Conservation (phyloP, 2,888 invertebrate genomes). For the Acanthopleura granulata region DNA sequence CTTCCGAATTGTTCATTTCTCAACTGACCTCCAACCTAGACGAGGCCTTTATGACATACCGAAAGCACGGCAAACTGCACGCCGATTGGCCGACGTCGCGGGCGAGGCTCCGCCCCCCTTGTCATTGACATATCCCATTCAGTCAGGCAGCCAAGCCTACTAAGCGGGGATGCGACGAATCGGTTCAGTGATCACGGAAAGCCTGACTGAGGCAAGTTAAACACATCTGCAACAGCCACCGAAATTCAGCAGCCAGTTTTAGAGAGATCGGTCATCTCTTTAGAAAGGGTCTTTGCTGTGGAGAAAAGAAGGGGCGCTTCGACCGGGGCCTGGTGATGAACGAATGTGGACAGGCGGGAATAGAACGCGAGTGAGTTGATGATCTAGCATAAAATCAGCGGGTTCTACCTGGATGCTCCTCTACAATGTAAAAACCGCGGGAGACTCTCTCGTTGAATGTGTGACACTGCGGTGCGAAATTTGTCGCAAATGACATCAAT, state of each 20-base stretch:
- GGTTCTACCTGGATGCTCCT: not conserved
- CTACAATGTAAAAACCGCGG: not conserved
- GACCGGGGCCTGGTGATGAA: not conserved
- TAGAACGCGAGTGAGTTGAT: not conserved
- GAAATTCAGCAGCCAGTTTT: too few relatives aligned
- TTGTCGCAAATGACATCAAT: conserved; percentile 15
- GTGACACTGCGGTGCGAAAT: conserved; percentile 11
- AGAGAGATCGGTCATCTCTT: too few relatives aligned
- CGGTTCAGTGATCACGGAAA: not conserved
- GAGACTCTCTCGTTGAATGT: not conserved
- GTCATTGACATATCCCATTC: not conserved
- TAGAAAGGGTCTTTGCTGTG: not conserved
- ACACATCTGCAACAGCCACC: too few relatives aligned
- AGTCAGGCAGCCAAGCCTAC: not conserved
- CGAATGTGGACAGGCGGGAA: not conserved
- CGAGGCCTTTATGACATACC: not conserved
- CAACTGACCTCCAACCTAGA: conserved; percentile 13
- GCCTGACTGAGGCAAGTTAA: not conserved
- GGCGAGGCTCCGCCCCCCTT: not conserved
- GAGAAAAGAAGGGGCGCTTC: not conserved
- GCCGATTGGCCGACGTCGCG: not conserved
- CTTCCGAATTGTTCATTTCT: conserved; percentile 12
- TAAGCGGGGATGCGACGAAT: not conserved
- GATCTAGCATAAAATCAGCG: not conserved
- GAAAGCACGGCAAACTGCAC: not conserved